Base-by-base conservation (phyloP, 2,113 vertebrate species). In the Chaetura pelagica region DNA sequence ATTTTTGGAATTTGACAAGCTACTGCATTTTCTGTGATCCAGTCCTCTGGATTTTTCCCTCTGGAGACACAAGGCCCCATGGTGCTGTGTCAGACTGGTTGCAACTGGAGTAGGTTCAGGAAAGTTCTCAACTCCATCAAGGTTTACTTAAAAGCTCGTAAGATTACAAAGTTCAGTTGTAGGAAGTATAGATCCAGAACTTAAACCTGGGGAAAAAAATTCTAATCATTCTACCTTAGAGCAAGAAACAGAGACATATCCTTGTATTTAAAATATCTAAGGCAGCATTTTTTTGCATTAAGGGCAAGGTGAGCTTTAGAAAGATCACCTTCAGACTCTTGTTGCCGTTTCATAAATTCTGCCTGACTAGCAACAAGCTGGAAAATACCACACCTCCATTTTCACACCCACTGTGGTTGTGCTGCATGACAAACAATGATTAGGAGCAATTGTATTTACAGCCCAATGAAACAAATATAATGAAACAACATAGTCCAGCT, bases 81-180 rank as follows among this genome's bases (percentile, higher is more conserved):
- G 95, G 97, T 68, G 97, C 98, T 54, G 95, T 62, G 72, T 97
- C 61, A 97, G 98, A 21, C 96, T 98, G 54, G 87, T 98, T 66
- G 98, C 96, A 54, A 96, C 97, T 91, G 57, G 10, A 97, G 96
- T 66, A 98, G 97, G 96, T 98, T 98, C 51, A 97, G 97, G 74
- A 97, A 98, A 11, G 97, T 98, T 97, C 97, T 97, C 92, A 98
- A 91, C 93, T 98, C 98, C 66, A 97, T 98, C 82, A 98, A 48
- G 78, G 90, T 98, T 99, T 89, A 98, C 89, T 98, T 98, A 76
- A 62, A 96, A 90, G 23, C 62, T 67, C 57, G 30, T 5, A 58
- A 86, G 23, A 38, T 93, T 81, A 92, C 44, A 54, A 62, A 85
- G 22, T 21, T 91, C 52, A 17, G 32, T 55, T 94, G 51, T 67